Evolutionary conservation across 64 coral and sea anemone species (phyloP), one percentile per base, ranked within the genome.

Genomic region (Montipora cactus): DNA sequence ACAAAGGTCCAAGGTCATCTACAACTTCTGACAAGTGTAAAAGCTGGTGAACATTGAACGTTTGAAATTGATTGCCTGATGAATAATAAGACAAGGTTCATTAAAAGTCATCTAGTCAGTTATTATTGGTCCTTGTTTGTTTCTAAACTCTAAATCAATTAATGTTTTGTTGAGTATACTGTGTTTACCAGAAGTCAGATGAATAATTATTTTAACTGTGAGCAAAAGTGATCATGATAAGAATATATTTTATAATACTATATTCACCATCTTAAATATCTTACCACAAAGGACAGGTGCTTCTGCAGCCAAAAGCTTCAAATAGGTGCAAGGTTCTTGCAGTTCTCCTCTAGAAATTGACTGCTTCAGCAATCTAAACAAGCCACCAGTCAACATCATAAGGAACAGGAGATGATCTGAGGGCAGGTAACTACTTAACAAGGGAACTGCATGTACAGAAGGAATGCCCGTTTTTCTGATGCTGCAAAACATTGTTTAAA

Each of bases 11-110:
- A 87, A 87, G 86, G 57, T 74, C 77, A 78, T 78, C 47, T 3
- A 93, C 91, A 66, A 81, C 86, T 19, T 79, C 51, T 28, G 81
- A 53, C 53, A 93, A 49, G 10, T 93, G 91, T 44, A 92, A 80
- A 16, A 92, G 49, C 49, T 92, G 59, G 25, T 92, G 90, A n/a
- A 92, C 70, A 85, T 87, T 93, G 19, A 73, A 71, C 67, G 91
- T 93, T 37, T 66, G 49, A 66, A 64, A 64, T 64, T 64, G 59
- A 64, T 64, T 64, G 59, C 59, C 59, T 64, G 59, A 64, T 64
- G 8, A 11, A 64, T 7, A 55, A 55, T 55, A 55, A 55, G 52
- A 10, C 52, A 55, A 55, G 52, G 52, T 55, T 1, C 52, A 10
- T 55, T 55, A 55, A 55, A 55, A 55, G 52, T 55, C 52, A 55